A percentile compares a stretch with the other conserved stretches of the same genome.
Conservation (phyloP, 2,888 invertebrate genomes). For the Phania funesta region DNA sequence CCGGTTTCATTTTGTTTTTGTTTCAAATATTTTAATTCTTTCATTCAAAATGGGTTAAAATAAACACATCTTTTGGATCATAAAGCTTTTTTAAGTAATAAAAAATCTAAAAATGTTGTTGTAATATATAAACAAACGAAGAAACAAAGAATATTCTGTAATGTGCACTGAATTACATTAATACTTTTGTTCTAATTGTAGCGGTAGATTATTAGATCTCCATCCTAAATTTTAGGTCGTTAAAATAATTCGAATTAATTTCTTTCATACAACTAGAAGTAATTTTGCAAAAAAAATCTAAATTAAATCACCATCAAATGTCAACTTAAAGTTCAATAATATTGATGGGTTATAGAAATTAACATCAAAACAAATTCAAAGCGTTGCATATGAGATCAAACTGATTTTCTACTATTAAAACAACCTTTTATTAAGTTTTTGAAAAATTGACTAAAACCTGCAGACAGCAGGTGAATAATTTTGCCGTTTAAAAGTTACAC, state of each 20-base stretch:
- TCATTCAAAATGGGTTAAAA: slow-evolving; percentile 5
- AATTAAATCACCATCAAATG: slow-evolving; percentile 1
- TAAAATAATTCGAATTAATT: background rate
- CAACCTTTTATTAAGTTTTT: too few relatives aligned
- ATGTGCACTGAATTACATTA: too few relatives aligned
- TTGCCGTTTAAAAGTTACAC: too few relatives aligned
- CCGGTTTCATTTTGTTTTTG: background rate
- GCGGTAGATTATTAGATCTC: background rate
- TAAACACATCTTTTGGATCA: background rate
- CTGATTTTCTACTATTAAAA: too few relatives aligned
- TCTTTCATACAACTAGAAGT: background rate
- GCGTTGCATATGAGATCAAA: background rate
- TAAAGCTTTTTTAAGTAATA: background rate
- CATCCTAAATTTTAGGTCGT: background rate
- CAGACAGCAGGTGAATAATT: too few relatives aligned
- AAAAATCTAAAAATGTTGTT: background rate
- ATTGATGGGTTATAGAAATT: background rate
- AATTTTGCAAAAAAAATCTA: background rate
- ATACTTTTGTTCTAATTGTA: too few relatives aligned
- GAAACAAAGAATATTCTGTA: too few relatives aligned
- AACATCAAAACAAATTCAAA: background rate
- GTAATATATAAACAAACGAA: too few relatives aligned
- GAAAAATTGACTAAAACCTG: too few relatives aligned
- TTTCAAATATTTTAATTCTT: background rate
- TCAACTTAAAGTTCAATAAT: slow-evolving; percentile 18